Evolutionary conservation across 2,113 vertebrate species (phyloP), one percentile per base, ranked within the genome.

Genomic region (Podarcis cretensis): DNA sequence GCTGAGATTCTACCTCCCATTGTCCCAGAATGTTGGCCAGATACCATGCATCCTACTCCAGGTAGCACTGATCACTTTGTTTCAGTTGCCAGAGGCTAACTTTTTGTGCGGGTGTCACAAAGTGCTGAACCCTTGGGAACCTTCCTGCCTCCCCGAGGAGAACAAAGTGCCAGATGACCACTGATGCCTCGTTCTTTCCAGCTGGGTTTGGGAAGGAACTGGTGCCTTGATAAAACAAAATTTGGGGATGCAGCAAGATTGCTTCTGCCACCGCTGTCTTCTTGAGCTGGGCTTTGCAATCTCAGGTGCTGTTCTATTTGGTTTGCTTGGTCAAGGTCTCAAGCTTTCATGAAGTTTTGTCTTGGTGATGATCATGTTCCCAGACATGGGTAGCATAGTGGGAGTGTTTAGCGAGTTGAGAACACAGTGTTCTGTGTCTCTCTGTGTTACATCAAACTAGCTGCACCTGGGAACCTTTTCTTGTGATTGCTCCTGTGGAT

Each of bases 11-110:
- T 10, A 12, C 0, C 48, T 54, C 48, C 48, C 0, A 54, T 54
- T 54, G 48, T 1, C 48, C 10, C 10, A 54, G 10, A 54, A 54
- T 54, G 48, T 54, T 54, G 48, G 48, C 48, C 48, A 54, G 48
- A 2, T 0, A 54, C 2, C 48, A 54, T 54, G 0, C 0, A 54
- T 12, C 48, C 10, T 54, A 9, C 48, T 54, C 10, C 48, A 54
- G 1, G 27, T 71, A 20, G 66, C 82, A 65, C 30, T 8, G 30
- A 66, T n/a, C 4, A 30, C 30, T 54, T 43, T 66, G 7, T 63
- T 10, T 86, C 25, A 32, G 2, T 79, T 68, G 59, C 65, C 18
- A 32, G 59, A 65, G 43, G 59, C 32, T 48, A 43, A 0, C 30
- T 21, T 18, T 63, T 59, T 54, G 48, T 54, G 48, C 0, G 48